A percentile compares a stretch with the other conserved stretches of the same genome.
These are phyloP conservation scores for Acrocephalus scirpaceus DNA, from an alignment of 2,797 vertebrate species.

Conservation along the genomic window DNA sequence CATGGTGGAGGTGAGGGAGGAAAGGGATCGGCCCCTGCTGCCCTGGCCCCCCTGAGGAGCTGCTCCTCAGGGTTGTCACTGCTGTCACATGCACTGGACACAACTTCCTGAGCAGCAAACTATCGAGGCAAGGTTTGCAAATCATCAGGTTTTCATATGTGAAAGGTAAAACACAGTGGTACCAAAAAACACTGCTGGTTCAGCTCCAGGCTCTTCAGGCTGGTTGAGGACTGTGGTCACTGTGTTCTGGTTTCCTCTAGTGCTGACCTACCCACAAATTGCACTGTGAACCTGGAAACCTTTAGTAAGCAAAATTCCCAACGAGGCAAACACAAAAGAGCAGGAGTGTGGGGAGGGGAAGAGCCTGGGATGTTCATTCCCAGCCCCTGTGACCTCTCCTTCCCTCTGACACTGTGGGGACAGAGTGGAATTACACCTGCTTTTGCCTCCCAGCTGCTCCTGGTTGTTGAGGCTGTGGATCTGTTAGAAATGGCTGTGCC, in stretches of 20 bases:
- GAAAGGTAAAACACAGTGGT: neutral
- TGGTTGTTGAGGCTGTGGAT: neutral
- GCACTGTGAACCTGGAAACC: neutral
- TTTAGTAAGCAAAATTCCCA: neutral
- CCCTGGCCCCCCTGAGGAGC: neutral
- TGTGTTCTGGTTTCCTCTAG: too few relatives aligned
- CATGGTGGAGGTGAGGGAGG: constrained; percentile 82
- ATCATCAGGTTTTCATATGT: fast-evolving
- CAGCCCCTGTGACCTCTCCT: neutral
- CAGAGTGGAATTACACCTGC: neutral
- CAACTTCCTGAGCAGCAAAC: neutral
- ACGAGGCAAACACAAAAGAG: neutral
- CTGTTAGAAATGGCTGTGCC: too few relatives aligned
- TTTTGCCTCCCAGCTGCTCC: neutral
- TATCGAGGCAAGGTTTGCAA: neutral
- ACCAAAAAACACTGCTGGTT: neutral
- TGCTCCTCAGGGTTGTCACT: neutral
- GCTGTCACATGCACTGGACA: fast-evolving
- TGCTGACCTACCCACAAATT: neutral
- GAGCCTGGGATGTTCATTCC: neutral
- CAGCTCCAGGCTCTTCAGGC: neutral
- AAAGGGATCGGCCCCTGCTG: neutral
- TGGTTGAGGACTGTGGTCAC: too few relatives aligned
- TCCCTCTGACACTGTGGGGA: neutral
- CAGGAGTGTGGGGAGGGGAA: neutral